phyloP scores from a whole-genome alignment of 2,113 vertebrate genomes.

The Larimichthys polyactis region DNA sequence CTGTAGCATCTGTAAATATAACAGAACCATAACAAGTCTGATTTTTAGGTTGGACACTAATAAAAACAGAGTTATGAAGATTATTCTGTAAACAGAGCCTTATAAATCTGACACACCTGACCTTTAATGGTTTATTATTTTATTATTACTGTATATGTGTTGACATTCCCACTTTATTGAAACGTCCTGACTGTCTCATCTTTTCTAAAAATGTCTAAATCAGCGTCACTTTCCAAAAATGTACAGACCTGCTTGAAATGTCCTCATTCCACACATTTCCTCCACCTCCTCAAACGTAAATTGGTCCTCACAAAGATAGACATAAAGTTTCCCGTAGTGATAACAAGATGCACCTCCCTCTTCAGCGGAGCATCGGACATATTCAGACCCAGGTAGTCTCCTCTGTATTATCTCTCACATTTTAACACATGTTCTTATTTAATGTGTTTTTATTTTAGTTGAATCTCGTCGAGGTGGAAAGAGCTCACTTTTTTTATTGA shows the following conservation, averaged over 20 bases:
- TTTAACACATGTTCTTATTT: background rate
- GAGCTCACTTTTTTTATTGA: constrained; percentile 4
- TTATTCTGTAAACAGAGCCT: too few relatives aligned
- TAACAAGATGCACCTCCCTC: constrained; percentile 45
- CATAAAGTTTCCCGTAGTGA: constrained; percentile 24
- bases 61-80: too few relatives aligned
- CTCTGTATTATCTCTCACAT: constrained; percentile 18
- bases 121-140: too few relatives aligned
- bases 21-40: too few relatives aligned
- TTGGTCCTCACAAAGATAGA: background rate
- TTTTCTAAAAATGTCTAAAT: background rate
- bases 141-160: too few relatives aligned
- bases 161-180: background rate
- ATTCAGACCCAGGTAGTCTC: constrained; percentile 22
- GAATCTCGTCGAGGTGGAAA: constrained; percentile 24
- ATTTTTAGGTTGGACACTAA: too few relatives aligned
- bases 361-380: constrained; percentile 26
- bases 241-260: background rate
- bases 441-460: background rate
- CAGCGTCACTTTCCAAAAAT: background rate
- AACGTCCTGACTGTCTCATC: background rate
- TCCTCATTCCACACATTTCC: background rate
- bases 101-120: too few relatives aligned
- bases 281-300: background rate
- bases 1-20: too few relatives aligned